Evolutionary conservation across 2,797 vertebrate genomes (phyloP), one percentile per base, ranked within the genome.

Genomic region (Thaleichthys pacificus): DNA sequence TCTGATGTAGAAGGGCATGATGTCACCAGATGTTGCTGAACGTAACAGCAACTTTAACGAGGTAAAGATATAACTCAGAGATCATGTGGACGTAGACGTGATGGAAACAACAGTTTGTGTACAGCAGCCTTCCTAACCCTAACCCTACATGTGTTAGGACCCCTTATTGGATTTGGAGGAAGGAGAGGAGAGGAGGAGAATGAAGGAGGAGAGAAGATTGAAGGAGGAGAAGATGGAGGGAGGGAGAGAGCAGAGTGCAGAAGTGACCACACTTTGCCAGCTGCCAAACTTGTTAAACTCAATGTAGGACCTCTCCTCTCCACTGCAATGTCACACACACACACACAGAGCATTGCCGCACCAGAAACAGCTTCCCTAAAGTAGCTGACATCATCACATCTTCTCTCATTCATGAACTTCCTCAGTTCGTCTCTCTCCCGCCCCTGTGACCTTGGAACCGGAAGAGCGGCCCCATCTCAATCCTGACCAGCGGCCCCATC

Each of bases 401-500:
- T 64, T 42, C 47, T 30, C 61, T 63, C 22, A 61, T 69, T 70
- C 61, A 75, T 66, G 60, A 49, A 54, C 42, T 66, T 73, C 57
- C 65, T 32, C 62, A 51, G 58, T 54, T 19, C 8, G 28, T 22
- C 56, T 61, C 32, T 38, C 32, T 60, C 42, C 21, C 32, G 26
- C 35, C 61, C 68, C 68, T 70, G 42, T 58, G 32, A 24, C 32
- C 19, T 47, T 47, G 42, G 42, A 47, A 47, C 9, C 38, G 0
- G 12, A 47, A 47, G 42, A 47, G 12, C 2, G 19, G 51, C 17
- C 17, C 5, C 42, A 47, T 47, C 42, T 47, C 42, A 14, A 47
- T 47, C 42, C 42, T 47, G 42, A 14, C 42, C 42, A 47, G 42
- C 9, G 42, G 42, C 3, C 9, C 9, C 12, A 47, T 47, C 42